Percentiles rank a stretch among this genome's conserved stretches.
These are phyloP conservation scores for Darevskia nairensis DNA, from an alignment of 2,797 vertebrate species.

Conservation along the genomic window DNA sequence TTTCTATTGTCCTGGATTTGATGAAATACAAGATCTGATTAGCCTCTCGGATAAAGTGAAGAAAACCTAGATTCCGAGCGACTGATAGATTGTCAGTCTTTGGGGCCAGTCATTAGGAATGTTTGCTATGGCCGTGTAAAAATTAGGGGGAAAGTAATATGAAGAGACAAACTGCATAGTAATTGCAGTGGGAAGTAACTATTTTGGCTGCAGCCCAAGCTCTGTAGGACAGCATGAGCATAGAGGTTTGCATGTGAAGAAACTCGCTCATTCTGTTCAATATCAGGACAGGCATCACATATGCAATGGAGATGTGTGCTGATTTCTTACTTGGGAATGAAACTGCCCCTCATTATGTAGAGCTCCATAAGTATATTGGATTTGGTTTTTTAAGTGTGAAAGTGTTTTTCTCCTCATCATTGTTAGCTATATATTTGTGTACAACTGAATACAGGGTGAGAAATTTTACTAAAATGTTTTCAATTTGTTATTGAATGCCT, in stretches of 20 bases:
- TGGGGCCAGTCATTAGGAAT: background rate
- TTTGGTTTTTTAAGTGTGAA: too few species aligned
- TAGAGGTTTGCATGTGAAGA: background rate
- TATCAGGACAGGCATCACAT: background rate
- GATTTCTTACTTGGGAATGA: background rate
- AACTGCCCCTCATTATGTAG: background rate
- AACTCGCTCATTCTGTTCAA: background rate
- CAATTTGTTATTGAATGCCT: too few species aligned
- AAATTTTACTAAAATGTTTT: too few species aligned
- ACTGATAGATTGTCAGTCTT: background rate
- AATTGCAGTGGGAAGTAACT: background rate
- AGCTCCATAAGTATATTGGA: background rate
- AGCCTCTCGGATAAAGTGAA: background rate
- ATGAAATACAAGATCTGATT: background rate
- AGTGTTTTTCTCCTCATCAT: background rate
- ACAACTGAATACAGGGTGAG: too few species aligned
- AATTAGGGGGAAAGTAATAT: background rate
- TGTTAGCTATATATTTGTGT: background rate
- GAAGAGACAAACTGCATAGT: background rate
- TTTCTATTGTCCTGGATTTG: background rate
- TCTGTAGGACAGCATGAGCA: background rate
- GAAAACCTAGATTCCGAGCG: background rate
- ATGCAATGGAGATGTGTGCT: background rate
- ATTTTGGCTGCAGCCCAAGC: background rate
- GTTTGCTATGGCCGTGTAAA: background rate